Evolutionary conservation across 2,113 vertebrate species (phyloP).

Genomic region (Pantherophis guttatus): DNA sequence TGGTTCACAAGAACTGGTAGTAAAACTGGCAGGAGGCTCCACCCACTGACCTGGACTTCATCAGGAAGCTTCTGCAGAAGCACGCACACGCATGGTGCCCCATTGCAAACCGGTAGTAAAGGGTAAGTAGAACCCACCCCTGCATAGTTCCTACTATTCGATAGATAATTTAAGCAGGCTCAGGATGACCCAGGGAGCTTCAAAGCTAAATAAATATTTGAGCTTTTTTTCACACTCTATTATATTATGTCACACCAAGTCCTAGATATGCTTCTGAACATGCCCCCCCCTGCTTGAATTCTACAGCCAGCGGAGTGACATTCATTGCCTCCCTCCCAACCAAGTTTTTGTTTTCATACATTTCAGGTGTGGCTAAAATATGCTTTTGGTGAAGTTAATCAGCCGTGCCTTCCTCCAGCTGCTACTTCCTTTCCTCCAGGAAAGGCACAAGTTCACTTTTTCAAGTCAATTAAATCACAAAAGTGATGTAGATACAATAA

Average conservation of each 20-base stretch:
- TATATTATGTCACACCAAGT: not conserved
- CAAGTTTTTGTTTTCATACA: not conserved
- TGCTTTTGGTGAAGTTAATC: not conserved
- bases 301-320: not conserved
- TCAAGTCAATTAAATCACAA: not conserved
- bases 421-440: not conserved
- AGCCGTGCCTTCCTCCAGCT: not conserved
- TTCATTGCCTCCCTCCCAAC: not conserved
- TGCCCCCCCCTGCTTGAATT: not conserved
- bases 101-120: no score
- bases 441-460: not conserved
- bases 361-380: not conserved
- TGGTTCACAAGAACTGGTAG: no score
- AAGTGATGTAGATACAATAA: not conserved
- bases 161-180: not conserved
- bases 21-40: no score
- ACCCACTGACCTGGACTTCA: no score
- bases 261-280: not conserved
- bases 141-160: no score
- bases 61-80: no score
- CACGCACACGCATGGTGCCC: no score
- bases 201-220: not conserved
- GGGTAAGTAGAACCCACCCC: no score
- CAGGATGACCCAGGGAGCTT: not conserved
- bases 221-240: not conserved